Evolutionary conservation across 2,888 invertebrate species (phyloP), one percentile per base, ranked within the genome.

Genomic region (Eupeodes luniger): DNA sequence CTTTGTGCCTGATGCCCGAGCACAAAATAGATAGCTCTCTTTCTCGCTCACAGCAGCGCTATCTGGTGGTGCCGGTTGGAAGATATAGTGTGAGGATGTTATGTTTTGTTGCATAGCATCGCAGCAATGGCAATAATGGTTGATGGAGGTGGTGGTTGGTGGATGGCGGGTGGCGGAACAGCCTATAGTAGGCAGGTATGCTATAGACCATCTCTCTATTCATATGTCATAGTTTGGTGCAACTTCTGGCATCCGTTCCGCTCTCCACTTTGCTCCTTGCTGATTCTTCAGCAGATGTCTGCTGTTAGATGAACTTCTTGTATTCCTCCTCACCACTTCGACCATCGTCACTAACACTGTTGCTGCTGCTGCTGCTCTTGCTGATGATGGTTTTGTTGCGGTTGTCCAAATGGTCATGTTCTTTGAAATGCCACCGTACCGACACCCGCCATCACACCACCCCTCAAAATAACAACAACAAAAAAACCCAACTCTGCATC

Each of bases 351-450:
- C 53, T 10, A n/a, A 5, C 64, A 12, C 57, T 36, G 57, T 19
- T 47, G 44, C 4, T 57, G 49, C 55, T 34, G 36, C 19, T 16
- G 0, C 34, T 67, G 36, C 59, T 77, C n/a, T 59, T 49, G 57
- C 14, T 59, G 64, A 51, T 72, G 70, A 69, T 77, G 80, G 51
- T 81, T 88, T 77, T 81, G 77, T 53, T 88, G 74, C 72, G 81
- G 64, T 85, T 88, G 88, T 85, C 85, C 81, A 88, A 88, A 85
- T 85, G 81, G 88, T 81, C 85, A 88, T 88, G 88, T 88, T 85
- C 81, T 74, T 78, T 85, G 81, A 81, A 88, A 88, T 88, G 78
- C 85, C 84, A 88, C 84, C 84, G 81, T 70, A 10, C 19, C 55
- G 55, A 12, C 53, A 10, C 14, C 12, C 5, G 12, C 10, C n/a